phyloP scores from a whole-genome alignment of 2,797 vertebrate genomes.

The Danio jaintianensis region DNA sequence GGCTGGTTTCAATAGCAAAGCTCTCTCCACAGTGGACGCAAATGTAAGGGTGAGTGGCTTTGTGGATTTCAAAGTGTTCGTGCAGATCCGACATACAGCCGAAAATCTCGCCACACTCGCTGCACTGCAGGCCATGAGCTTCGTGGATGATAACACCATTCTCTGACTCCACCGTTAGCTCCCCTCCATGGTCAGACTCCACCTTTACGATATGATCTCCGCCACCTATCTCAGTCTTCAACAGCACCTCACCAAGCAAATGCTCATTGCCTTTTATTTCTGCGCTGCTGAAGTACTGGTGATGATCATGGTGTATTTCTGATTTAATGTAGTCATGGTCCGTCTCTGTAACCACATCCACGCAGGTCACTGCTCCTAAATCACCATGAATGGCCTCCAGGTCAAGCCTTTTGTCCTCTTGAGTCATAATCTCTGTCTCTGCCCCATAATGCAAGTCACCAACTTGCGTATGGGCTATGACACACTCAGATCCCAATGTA shows the following conservation, averaged over 20 bases:
- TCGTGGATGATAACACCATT: slow-evolving; percentile 85
- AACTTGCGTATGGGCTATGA: slow-evolving; percentile 87
- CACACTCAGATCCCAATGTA: slow-evolving; percentile 88
- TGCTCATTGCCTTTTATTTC: slow-evolving; percentile 75
- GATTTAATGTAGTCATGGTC: slow-evolving; percentile 84
- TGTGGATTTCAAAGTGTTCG: slow-evolving; percentile 85
- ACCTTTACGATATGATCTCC: slow-evolving; percentile 80
- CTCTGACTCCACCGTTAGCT: slow-evolving; percentile 83
- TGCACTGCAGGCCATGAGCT: slow-evolving; percentile 84
- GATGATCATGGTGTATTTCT: slow-evolving; percentile 64
- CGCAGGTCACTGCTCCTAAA: slow-evolving; percentile 78
- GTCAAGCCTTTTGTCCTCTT: slow-evolving; percentile 82
- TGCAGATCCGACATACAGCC: slow-evolving; percentile 83
- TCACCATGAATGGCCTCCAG: slow-evolving; percentile 81
- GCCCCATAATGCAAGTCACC: slow-evolving; percentile 84
- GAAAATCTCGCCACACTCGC: slow-evolving; percentile 84
- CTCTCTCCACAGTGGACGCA: slow-evolving; percentile 85
- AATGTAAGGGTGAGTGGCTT: slow-evolving; percentile 83
- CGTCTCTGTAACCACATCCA: slow-evolving; percentile 80
- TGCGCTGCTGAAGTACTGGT: slow-evolving; percentile 79
- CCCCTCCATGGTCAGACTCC: slow-evolving; percentile 81
- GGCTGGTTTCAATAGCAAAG: slow-evolving; percentile 83
- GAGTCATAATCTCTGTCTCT: slow-evolving; percentile 84
- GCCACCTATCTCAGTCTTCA: slow-evolving; percentile 74
- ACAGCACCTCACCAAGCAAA: slow-evolving; percentile 80